Conservation (phyloP, 2,797 vertebrate species). For the Merluccius polli region DNA sequence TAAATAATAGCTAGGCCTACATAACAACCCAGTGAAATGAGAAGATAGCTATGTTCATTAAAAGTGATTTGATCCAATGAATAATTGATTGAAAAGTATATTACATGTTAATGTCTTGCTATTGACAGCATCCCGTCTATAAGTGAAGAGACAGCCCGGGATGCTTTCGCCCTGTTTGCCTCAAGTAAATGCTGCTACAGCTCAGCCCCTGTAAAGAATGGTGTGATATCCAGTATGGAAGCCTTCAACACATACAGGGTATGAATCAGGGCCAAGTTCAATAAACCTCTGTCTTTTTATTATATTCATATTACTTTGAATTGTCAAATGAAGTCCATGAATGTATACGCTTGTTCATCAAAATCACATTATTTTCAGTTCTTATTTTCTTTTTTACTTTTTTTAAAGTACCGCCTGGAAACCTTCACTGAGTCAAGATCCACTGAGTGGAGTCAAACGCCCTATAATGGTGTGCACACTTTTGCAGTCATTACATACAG, state of each 20-base stretch:
- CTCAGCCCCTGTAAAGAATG: constrained; percentile 60
- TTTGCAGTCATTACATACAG: background rate
- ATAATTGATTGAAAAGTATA: background rate
- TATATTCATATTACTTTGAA: background rate
- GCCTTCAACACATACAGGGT: constrained; percentile 75
- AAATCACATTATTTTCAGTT: background rate
- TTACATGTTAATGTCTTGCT: constrained; percentile 7
- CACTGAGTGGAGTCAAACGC: constrained; percentile 59
- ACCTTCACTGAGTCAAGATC: constrained; percentile 70
- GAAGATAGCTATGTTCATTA: background rate
- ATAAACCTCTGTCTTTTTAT: background rate
- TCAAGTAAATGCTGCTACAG: constrained; percentile 75
- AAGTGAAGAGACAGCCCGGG: constrained; percentile 66
- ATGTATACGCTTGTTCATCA: background rate
- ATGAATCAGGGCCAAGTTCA: constrained; percentile 16
- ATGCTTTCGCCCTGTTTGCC: constrained; percentile 62
- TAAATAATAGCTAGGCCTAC: background rate
- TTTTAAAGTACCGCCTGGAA: constrained; percentile 74
- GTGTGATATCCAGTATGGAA: constrained; percentile 65
- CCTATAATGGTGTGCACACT: constrained; percentile 53
- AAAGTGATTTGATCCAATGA: background rate
- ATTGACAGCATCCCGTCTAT: constrained; percentile 68
- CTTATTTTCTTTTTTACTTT: background rate
- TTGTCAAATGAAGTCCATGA: background rate
- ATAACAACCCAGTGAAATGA: background rate